Evolutionary conservation across 2,888 invertebrate genomes (phyloP).

Genomic region (Epirrhoe tristata): DNA sequence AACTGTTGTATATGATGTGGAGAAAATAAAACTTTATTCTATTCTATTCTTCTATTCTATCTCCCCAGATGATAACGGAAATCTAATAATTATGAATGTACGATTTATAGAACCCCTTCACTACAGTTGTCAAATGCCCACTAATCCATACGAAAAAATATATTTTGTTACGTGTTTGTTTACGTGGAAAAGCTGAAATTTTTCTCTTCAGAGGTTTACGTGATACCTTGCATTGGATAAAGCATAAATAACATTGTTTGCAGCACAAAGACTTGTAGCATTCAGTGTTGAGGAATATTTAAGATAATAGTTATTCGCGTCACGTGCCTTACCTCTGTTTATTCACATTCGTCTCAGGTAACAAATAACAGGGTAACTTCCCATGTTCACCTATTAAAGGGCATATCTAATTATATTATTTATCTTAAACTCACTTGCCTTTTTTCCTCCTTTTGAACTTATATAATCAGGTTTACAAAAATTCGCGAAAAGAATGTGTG

Average conservation of each 20-base stretch:
- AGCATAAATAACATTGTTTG: slow-evolving; percentile 64
- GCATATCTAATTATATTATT: slow-evolving; percentile 34
- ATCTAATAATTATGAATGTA: too few relatives aligned
- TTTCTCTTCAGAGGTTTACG: slow-evolving; percentile 16
- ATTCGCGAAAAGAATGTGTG: too few relatives aligned
- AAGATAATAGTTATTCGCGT: slow-evolving; percentile 66
- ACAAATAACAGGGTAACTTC: slow-evolving; percentile 74
- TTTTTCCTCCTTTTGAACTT: too few relatives aligned
- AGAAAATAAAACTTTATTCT: too few relatives aligned
- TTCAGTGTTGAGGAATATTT: slow-evolving; percentile 54
- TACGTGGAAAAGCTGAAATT: not conserved
- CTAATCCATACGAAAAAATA: too few relatives aligned
- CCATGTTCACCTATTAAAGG: slow-evolving; percentile 57
- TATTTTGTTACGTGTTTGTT: too few relatives aligned
- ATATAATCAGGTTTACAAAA: too few relatives aligned
- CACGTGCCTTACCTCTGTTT: slow-evolving; percentile 74
- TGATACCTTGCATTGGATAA: slow-evolving; percentile 57
- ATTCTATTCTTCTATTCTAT: too few relatives aligned
- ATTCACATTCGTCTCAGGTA: slow-evolving; percentile 73
- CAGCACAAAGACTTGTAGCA: slow-evolving; percentile 61
- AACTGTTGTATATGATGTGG: too few relatives aligned
- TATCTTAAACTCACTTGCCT: not conserved
- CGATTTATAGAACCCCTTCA: too few relatives aligned
- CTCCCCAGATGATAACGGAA: too few relatives aligned
- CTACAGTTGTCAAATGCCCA: too few relatives aligned